These are phyloP conservation scores for Neodiprion lecontei DNA, from an alignment of 1,140 invertebrate species.

Conservation along the genomic window DNA sequence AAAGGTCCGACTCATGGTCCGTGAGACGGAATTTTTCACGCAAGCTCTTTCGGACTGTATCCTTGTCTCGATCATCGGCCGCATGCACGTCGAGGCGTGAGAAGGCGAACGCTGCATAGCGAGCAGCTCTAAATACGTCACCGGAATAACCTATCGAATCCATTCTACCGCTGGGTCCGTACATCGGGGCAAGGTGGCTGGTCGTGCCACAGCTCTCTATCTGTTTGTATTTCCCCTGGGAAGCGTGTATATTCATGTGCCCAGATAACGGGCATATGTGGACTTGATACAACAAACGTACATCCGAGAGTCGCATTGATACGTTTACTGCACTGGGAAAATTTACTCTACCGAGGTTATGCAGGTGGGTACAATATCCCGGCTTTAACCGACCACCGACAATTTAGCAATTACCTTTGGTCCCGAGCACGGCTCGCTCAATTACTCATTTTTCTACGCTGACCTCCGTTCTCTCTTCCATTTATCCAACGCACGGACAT, in stretches of 20 bases:
- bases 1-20: too few relatives aligned
- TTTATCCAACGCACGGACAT: too few relatives aligned
- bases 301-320: constrained; percentile 5
- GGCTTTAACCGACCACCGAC: not conserved
- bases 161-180: not conserved
- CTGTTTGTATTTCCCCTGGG: constrained; percentile 5
- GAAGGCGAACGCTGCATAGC: too few relatives aligned
- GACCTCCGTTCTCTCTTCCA: too few relatives aligned
- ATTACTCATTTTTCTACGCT: not conserved
- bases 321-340: not conserved
- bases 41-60: too few relatives aligned
- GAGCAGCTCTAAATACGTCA: too few relatives aligned
- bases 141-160: too few relatives aligned
- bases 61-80: too few relatives aligned
- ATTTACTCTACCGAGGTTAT: not conserved
- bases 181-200: not conserved
- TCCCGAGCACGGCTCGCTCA: not conserved
- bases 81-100: too few relatives aligned
- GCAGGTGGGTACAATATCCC: not conserved
- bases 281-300: not conserved
- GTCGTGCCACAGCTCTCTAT: not conserved
- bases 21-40: too few relatives aligned
- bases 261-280: not conserved
- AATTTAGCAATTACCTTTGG: not conserved
- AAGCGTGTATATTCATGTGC: not conserved